Evolutionary conservation across 2,113 vertebrate genomes (phyloP), one percentile per base, ranked within the genome.

Genomic region (Psilopogon haemacephalus): DNA sequence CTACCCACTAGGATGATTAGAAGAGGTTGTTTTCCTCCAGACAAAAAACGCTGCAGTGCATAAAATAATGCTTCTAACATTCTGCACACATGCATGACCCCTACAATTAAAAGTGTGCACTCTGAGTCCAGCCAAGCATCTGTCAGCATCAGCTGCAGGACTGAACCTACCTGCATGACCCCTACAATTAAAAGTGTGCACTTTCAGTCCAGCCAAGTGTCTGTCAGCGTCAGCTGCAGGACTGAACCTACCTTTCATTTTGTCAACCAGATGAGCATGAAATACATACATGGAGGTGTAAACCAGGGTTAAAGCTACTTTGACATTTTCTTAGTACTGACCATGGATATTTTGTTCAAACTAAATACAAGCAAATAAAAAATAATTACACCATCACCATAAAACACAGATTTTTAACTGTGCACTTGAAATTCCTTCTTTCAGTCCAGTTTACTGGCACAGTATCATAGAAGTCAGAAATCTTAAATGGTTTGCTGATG

Each of bases 181-280:
- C n/a, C n/a, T n/a, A n/a, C n/a, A n/a, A n/a, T n/a, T n/a, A n/a
- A n/a, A n/a, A n/a, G n/a, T n/a, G 3, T 72, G 30, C 18, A 35
- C 48, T 52, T 68, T 35, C 8, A 67, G 70, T 13, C 40, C 67
- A 72, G 78, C 75, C 44, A 59, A 82, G 30, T 6, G 80, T 56
- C 42, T 75, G 63, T 7, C 2, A 1, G 24, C 19, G 33, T 37
- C 32, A 35, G 33, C 33, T 71, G 86, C 46, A 78, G 79, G 35
- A 33, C 64, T 20, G 79, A 64, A 24, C 21, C 20, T 85, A 27
- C 48, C 64, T 85, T 17, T 52, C 23, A n/a, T 38, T 32, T 67
- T 8, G 50, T 67, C 50, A 63, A 70, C 50, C 0, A 4, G 19
- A 48, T 2, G 1, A 62, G 42, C 5, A 27, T 3, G 7, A 37